These are phyloP conservation scores for Oxyscelio sp. DNA, from an alignment of 2,888 invertebrate species.

Conservation along the genomic window DNA sequence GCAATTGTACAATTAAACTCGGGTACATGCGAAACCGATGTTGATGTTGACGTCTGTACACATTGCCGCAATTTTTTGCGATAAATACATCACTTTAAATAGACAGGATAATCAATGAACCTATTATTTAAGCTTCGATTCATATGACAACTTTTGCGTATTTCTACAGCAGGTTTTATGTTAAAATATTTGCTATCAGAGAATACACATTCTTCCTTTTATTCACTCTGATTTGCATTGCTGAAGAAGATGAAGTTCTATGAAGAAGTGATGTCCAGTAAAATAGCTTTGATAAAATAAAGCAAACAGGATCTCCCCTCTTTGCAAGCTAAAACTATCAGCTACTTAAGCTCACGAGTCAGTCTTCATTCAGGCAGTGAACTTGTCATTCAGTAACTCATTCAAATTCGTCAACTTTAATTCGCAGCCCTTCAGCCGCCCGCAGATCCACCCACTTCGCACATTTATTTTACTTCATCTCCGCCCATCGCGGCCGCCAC, in stretches of 20 bases:
- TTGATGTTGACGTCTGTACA: background rate
- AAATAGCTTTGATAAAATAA: too few relatives aligned
- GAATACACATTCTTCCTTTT: too few relatives aligned
- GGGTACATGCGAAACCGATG: background rate
- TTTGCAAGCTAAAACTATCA: too few relatives aligned
- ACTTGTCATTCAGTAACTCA: background rate
- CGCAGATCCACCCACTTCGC: background rate
- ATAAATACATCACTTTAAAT: constrained; percentile 17
- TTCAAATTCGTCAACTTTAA: background rate
- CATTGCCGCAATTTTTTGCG: constrained; percentile 11
- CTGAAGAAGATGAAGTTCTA: too few relatives aligned
- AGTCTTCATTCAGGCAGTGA: too few relatives aligned
- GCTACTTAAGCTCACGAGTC: too few relatives aligned
- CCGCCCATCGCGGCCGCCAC: background rate
- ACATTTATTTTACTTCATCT: background rate
- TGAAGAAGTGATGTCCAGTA: too few relatives aligned
- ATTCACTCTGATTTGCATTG: too few relatives aligned
- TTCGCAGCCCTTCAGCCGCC: background rate
- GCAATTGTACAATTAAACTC: constrained; percentile 28
- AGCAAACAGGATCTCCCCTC: too few relatives aligned
- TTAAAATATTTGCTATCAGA: too few relatives aligned
- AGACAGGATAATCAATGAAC: constrained; percentile 20
- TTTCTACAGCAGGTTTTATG: too few relatives aligned
- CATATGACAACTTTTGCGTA: background rate
- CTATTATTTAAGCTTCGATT: constrained; percentile 12